These are phyloP conservation scores for Pandion haliaetus DNA, from an alignment of 2,113 vertebrate genomes.

Conservation along the genomic window DNA sequence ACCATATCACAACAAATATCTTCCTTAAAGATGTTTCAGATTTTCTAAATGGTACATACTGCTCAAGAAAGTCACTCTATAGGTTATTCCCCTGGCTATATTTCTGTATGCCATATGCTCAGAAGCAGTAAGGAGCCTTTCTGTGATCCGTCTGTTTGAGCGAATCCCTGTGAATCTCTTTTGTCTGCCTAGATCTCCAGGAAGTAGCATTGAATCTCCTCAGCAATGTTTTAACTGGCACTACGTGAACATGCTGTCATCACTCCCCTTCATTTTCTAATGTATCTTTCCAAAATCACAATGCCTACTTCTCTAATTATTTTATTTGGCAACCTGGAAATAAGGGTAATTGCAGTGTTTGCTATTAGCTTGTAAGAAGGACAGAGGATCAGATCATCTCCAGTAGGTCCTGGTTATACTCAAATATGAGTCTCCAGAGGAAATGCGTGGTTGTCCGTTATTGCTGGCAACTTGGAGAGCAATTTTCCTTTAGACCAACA, in stretches of 20 bases:
- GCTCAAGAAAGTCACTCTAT: neutral
- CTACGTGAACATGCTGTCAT: neutral
- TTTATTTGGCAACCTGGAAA: conserved; percentile 36
- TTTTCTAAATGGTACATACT: neutral
- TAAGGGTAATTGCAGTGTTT: neutral
- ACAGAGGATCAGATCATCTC: neutral
- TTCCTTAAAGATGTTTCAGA: neutral
- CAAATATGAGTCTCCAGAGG: neutral
- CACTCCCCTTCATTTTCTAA: neutral
- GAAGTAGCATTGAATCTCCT: neutral
- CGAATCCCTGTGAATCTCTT: neutral
- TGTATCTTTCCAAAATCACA: conserved; percentile 38
- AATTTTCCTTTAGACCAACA: neutral
- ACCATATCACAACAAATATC: neutral
- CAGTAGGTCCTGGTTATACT: neutral
- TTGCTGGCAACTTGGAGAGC: neutral
- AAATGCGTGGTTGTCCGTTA: neutral
- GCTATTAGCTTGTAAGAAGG: neutral
- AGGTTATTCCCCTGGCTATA: neutral
- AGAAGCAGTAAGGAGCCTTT: neutral
- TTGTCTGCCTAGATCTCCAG: neutral
- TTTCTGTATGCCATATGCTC: neutral
- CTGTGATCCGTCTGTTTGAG: neutral
- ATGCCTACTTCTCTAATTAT: conserved; percentile 24
- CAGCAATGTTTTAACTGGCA: conserved; percentile 38